Conservation (phyloP, 2,113 vertebrate species). For the Merops nubicus region DNA sequence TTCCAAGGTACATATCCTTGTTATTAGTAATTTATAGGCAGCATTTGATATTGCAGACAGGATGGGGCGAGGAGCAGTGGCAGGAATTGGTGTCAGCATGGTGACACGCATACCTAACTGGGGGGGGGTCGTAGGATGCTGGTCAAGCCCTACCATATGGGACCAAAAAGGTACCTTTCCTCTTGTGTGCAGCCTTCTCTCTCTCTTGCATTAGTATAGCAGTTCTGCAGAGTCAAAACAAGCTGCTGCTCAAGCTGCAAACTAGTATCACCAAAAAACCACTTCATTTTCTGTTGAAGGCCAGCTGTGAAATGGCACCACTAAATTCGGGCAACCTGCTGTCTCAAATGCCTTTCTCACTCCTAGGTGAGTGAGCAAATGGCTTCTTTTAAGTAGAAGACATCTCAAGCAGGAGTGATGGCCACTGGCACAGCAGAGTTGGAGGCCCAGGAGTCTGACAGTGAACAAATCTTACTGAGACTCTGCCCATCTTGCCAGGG, state of each 20-base stretch:
- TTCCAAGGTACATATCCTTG: not conserved
- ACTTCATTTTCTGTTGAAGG: not conserved
- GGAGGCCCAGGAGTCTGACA: not conserved
- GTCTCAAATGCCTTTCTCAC: not conserved
- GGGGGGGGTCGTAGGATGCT: not conserved
- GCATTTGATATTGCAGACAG: not conserved
- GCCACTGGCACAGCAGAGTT: rapidly evolving
- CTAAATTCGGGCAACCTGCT: not conserved
- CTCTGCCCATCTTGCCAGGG: not conserved
- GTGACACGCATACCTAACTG: not conserved
- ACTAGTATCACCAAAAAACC: not conserved
- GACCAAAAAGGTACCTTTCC: not conserved
- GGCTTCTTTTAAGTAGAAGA: not conserved
- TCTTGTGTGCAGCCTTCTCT: not conserved
- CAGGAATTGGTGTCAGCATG: not conserved
- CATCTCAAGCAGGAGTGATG: not conserved
- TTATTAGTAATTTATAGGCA: not conserved
- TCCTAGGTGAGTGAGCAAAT: not conserved
- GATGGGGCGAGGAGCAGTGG: not conserved
- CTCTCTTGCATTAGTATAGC: not conserved
- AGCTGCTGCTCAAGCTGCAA: not conserved
- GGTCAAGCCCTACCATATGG: rapidly evolving
- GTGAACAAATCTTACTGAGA: not conserved
- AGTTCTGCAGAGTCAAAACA: not conserved
- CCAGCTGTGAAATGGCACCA: not conserved